Base-by-base conservation (phyloP, 2,888 invertebrate genomes). In the Lepetodrilus schrolli region DNA sequence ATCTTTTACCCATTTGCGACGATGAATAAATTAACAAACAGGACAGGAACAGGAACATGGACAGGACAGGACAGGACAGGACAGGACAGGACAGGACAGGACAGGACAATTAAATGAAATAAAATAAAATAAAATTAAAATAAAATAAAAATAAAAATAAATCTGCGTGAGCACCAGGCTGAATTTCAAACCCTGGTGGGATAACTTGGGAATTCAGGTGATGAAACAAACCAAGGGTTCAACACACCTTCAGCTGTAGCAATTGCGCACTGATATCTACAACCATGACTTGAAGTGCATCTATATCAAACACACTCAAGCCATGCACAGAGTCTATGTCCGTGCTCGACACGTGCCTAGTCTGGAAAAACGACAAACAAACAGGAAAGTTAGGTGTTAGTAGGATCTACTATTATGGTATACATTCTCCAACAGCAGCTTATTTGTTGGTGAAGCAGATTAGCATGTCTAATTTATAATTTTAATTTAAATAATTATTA, bases 211-310 rank as follows among this genome's bases (percentile, higher is more conserved):
- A 36, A 2, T 13, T 13, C 21, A 26, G n/a, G n/a, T 13, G 13
- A 26, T 10, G 47, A 26, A 1, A 68, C 34, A 58, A 58, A 30
- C 23, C 58, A 58, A 30, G 36, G 49, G 23, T 10, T 8, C 38
- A 43, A 78, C 82, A 78, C 77, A 85, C 85, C 85, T 85, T 79
- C 48, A 85, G 77, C 48, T 77, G 78, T 50, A 58, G 72, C 34
- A 84, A 83, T 73, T 80, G 81, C 13, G 73, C 66, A 70, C 71
- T 80, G 76, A 85, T 84, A 77, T 83, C 84, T 71, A 78, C 76
- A 20, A 85, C 76, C 65, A 81, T 74, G 10, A 77, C 73, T 72
- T 83, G 80, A 21, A 83, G 76, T 36, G 74, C 80, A 58, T 81
- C 82, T 74, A 82, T 73, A 73, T 83, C 84, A 66, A 80, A 70